Evolutionary conservation across 2,888 invertebrate species (phyloP), one percentile per base, ranked within the genome.

Genomic region (Leptopterna dolabrata): DNA sequence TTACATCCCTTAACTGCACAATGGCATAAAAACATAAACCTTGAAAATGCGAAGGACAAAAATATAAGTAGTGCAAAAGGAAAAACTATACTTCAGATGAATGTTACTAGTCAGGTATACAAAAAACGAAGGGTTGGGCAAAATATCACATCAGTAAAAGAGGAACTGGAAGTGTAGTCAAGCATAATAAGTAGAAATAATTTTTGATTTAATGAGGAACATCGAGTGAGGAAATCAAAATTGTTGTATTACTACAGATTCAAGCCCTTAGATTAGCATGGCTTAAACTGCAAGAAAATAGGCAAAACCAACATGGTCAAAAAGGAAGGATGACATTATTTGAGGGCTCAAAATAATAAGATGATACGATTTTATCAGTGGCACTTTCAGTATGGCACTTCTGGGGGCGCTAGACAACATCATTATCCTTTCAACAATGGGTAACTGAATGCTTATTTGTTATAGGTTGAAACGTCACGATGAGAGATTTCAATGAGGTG

Each of bases 131-230:
- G 55, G 29, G 55, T 27, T 51, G 51, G 41, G 70, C 63, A 83
- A 83, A 81, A 70, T 83, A 83, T 83, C 83, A 83, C 83, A 70
- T 30, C 16, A 41, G 41, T 63, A 83, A 83, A 36, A 24, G 83
- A 83, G 83, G 83, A 83, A 83, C 83, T 70, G 83, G 70, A 83
- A 63, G 63, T n/a, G n/a, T 70, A 70, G 43, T 83, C 43, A 30
- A 70, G 19, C 63, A 27, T 24, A 63, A 24, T 63, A 63, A 63
- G 30, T 78, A 78, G 41, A 45, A n/a, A 78, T 3, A 3, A 24
- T 14, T 78, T 78, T 78, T 78, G 41, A 45, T 45, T 78, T 24
- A 24, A 45, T 27, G 14, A 78, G 78, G 78, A 78, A 78, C 78
- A 78, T 78, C 1, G 45, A 73, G 73, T 73, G 73, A 19, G 73